phyloP scores from a whole-genome alignment of 2,797 vertebrate species.

The Harpagifer antarcticus region DNA sequence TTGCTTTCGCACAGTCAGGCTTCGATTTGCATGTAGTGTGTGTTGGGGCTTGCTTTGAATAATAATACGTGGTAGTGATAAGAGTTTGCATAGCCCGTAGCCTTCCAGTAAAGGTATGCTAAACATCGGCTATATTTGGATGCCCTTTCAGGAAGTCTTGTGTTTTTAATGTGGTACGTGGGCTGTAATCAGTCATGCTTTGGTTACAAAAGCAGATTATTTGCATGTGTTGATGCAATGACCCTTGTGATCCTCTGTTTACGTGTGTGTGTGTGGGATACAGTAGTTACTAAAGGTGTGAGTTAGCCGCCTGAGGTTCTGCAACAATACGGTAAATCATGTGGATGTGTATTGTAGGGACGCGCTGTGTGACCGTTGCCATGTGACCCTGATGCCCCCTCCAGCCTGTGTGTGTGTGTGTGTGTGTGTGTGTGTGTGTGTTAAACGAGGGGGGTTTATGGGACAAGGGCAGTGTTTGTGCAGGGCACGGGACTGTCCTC shows the following conservation, averaged over 20 bases:
- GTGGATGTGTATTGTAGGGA: slow-evolving; percentile 20
- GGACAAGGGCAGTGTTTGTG: slow-evolving; percentile 83
- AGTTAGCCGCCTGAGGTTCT: slow-evolving; percentile 22
- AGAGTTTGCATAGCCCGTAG: slow-evolving; percentile 43
- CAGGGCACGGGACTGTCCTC: slow-evolving; percentile 77
- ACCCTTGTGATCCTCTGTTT: slow-evolving; percentile 5
- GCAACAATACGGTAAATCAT: slow-evolving; percentile 39
- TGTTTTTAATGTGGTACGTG: neutral
- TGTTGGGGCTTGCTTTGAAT: slow-evolving; percentile 50
- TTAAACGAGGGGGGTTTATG: slow-evolving; percentile 9
- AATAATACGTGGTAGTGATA: slow-evolving; percentile 21
- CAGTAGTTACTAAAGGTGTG: slow-evolving; percentile 30
- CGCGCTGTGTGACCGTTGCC: slow-evolving; percentile 42
- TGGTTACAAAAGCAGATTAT: slow-evolving; percentile 16
- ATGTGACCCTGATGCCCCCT: slow-evolving; percentile 60
- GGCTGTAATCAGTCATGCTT: slow-evolving; percentile 6
- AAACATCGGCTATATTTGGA: slow-evolving; percentile 15
- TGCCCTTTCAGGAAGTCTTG: neutral
- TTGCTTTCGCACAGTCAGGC: neutral
- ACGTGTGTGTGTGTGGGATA: neutral
- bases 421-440: slow-evolving; percentile 53
- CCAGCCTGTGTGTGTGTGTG: slow-evolving; percentile 45
- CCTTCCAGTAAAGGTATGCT: slow-evolving; percentile 30
- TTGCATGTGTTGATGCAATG: slow-evolving; percentile 20
- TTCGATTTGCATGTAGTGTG: neutral